These are phyloP conservation scores for Fissipunctia ypsillon DNA, from an alignment of 2,888 invertebrate genomes.

Conservation along the genomic window DNA sequence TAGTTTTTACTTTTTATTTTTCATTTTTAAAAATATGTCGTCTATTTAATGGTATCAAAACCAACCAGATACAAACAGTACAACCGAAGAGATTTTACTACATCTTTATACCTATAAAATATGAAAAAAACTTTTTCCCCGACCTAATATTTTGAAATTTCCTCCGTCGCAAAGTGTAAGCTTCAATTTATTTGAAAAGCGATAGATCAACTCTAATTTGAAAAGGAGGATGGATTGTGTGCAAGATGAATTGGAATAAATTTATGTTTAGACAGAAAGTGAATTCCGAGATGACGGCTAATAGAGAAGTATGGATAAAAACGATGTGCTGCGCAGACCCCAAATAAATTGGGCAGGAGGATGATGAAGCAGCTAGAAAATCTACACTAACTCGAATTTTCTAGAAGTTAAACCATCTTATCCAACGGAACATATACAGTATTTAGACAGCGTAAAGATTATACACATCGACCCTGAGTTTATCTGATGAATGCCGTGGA, in stretches of 20 bases:
- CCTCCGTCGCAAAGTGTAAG: background rate
- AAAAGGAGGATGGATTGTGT: background rate
- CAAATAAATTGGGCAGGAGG: background rate
- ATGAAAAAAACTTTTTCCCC: no score
- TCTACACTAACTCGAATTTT: background rate
- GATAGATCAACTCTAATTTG: background rate
- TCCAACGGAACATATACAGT: slow-evolving; percentile 8
- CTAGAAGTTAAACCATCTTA: slow-evolving; percentile 13
- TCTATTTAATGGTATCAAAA: no score
- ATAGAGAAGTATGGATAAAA: background rate
- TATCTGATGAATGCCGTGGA: slow-evolving; percentile 53
- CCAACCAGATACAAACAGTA: no score
- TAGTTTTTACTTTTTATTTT: no score
- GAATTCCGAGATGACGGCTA: background rate
- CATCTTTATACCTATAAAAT: no score
- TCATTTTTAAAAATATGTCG: no score
- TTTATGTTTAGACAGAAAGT: background rate
- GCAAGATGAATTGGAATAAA: background rate
- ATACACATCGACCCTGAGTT: slow-evolving; percentile 57
- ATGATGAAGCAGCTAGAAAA: background rate
- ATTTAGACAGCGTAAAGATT: slow-evolving; percentile 33
- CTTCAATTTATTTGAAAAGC: slow-evolving; percentile 7
- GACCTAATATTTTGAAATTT: background rate
- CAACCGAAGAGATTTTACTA: no score
- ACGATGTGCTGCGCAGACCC: background rate